Conservation (phyloP, 2,888 invertebrate species). For the Arenicola marina region DNA sequence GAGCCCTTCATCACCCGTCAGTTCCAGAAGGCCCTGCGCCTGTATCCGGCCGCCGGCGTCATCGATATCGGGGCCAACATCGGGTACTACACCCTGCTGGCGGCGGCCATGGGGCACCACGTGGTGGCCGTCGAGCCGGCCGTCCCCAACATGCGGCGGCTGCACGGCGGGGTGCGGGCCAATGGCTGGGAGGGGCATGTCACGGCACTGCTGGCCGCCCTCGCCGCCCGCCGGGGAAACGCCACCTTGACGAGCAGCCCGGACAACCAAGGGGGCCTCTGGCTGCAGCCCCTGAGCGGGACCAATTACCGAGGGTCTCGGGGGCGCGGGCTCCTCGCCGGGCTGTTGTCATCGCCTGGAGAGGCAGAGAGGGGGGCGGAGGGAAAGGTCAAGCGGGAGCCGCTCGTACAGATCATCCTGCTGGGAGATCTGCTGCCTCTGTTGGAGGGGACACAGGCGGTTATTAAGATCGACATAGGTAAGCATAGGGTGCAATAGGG, state of each 20-base stretch:
- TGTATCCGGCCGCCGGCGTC: constrained; percentile 37
- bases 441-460: constrained; percentile 25
- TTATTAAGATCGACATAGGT: constrained; percentile 50
- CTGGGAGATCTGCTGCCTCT: not conserved
- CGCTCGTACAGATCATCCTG: not conserved
- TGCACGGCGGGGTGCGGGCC: constrained; percentile 38
- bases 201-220: constrained; percentile 39
- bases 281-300: constrained; percentile 20
- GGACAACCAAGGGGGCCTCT: constrained; percentile 48
- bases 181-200: constrained; percentile 37
- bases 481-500: too few relatives aligned
- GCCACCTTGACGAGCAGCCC: constrained; percentile 34
- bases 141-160: constrained; percentile 31
- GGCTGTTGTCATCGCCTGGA: too few relatives aligned
- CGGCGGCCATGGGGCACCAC: constrained; percentile 44
- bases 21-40: constrained; percentile 38
- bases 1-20: constrained; percentile 46
- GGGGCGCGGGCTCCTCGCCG: too few relatives aligned
- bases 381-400: too few relatives aligned
- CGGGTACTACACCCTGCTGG: constrained; percentile 51
- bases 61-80: constrained; percentile 57
- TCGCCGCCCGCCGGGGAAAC: constrained; percentile 37
- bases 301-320: not conserved
- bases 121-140: constrained; percentile 56
- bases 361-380: too few relatives aligned